phyloP scores from a whole-genome alignment of 2,888 invertebrate genomes.

The Drosophila longiperda region DNA sequence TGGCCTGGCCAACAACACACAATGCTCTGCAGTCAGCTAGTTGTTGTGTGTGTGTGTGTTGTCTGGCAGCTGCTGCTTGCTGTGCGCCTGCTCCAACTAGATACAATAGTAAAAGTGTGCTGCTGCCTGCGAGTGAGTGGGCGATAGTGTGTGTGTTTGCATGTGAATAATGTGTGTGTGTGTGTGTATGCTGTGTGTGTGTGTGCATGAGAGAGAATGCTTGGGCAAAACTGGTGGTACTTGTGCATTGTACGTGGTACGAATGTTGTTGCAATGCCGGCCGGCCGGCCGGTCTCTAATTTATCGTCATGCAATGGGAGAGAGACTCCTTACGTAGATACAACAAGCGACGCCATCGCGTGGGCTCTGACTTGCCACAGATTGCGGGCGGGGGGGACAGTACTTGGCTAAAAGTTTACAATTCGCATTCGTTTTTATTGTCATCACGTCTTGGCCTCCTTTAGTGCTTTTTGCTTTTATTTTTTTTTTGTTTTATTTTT shows the following conservation, averaged over 20 bases:
- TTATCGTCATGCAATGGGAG: constrained; percentile 58
- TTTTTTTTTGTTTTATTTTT: background rate
- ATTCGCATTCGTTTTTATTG: constrained; percentile 78
- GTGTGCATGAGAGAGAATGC: constrained; percentile 32
- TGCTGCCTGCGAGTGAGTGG: constrained; percentile 49
- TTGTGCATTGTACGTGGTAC: constrained; percentile 31
- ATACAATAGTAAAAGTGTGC: constrained; percentile 84
- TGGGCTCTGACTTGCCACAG: constrained; percentile 39
- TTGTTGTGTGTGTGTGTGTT: constrained; percentile 12
- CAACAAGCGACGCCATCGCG: constrained; percentile 49
- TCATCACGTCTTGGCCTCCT: constrained; percentile 67
- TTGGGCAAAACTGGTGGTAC: constrained; percentile 55
- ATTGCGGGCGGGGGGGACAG: background rate
- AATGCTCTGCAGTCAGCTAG: constrained; percentile 27
- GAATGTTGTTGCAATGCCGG: constrained; percentile 56
- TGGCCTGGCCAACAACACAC: constrained; percentile 64
- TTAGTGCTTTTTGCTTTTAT: constrained; percentile 47
- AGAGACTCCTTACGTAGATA: constrained; percentile 37
- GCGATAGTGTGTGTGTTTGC: constrained; percentile 22
- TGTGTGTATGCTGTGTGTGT: constrained; percentile 13
- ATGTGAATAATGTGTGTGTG: constrained; percentile 3
- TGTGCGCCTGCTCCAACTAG: constrained; percentile 84
- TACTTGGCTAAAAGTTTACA: constrained; percentile 77
- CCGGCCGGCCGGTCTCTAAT: constrained; percentile 75
- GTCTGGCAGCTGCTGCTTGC: constrained; percentile 58